Evolutionary conservation across 2,797 vertebrate genomes (phyloP).

Genomic region (Potorous gilbertii): DNA sequence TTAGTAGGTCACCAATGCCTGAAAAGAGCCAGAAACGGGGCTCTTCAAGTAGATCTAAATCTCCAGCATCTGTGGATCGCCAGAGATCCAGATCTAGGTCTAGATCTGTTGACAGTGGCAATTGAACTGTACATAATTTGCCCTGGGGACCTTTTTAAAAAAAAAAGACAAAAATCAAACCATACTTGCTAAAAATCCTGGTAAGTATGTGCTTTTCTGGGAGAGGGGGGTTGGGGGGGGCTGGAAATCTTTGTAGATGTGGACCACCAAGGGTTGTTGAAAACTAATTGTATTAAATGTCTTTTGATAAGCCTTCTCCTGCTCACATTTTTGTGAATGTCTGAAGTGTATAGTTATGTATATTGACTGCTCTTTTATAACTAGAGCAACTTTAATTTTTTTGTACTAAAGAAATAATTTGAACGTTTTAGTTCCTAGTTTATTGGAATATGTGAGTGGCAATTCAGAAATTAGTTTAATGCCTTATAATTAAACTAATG

Average conservation of each 20-base stretch:
- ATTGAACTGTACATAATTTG: constrained; percentile 88
- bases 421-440: constrained; percentile 77
- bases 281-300: constrained; percentile 88
- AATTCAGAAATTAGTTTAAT: constrained; percentile 78
- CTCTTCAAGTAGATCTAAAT: constrained; percentile 90
- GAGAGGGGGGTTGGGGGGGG: constrained; percentile 75
- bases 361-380: constrained; percentile 87
- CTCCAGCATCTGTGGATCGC: constrained; percentile 88
- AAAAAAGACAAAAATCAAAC: constrained; percentile 63
- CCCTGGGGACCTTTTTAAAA: constrained; percentile 81
- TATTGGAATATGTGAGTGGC: constrained; percentile 78
- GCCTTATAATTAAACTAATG: constrained; percentile 70
- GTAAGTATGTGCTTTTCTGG: constrained; percentile 81
- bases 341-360: constrained; percentile 89
- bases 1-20: constrained; percentile 88
- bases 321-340: constrained; percentile 87
- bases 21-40: constrained; percentile 88
- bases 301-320: constrained; percentile 88
- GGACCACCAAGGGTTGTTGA: constrained; percentile 86
- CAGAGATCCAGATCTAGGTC: constrained; percentile 88
- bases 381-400: constrained; percentile 83
- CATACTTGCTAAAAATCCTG: constrained; percentile 82
- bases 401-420: constrained; percentile 81
- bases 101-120: constrained; percentile 92
- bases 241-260: constrained; percentile 85